These are phyloP conservation scores for Eumaeus atala DNA, from an alignment of 1,140 invertebrate species.

Conservation along the genomic window DNA sequence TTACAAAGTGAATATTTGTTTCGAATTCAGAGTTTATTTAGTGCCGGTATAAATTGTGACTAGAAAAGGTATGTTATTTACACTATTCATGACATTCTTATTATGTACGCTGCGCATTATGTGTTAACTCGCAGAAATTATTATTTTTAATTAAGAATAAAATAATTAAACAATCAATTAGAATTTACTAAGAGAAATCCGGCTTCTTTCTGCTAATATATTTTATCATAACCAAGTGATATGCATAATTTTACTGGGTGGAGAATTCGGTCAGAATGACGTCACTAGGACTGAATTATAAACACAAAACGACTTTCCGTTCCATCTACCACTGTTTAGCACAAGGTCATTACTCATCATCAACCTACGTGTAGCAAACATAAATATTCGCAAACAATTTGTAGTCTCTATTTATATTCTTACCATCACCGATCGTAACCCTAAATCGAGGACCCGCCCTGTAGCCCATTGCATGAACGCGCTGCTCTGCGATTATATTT, in stretches of 20 bases:
- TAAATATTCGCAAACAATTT: conserved; percentile 47
- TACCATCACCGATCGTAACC: conserved; percentile 35
- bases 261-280: conserved; percentile 60
- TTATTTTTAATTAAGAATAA: conserved; percentile 16
- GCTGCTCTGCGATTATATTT: conserved; percentile 25
- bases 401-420: conserved; percentile 58
- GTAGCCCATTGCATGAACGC: conserved; percentile 25
- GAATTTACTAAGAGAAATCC: conserved; percentile 1
- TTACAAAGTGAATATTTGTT: conserved; percentile 17
- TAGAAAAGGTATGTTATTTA: conserved; percentile 58
- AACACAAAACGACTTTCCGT: conserved; percentile 61
- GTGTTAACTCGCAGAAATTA: conserved; percentile 21
- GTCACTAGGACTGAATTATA: conserved; percentile 65
- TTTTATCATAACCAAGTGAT: conserved; percentile 17
- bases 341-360: conserved; percentile 58
- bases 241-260: conserved; percentile 25
- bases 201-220: conserved; percentile 1
- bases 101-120: conserved; percentile 51
- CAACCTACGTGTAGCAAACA: conserved; percentile 48
- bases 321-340: conserved; percentile 48
- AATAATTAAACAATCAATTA: conserved; percentile 2
- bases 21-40: conserved; percentile 28
- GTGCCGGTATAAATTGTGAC: conserved; percentile 32
- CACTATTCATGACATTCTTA: conserved; percentile 54
- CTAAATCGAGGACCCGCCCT: conserved; percentile 55